Base-by-base conservation (phyloP, 2,888 invertebrate genomes). In the Dynastes grantii region DNA sequence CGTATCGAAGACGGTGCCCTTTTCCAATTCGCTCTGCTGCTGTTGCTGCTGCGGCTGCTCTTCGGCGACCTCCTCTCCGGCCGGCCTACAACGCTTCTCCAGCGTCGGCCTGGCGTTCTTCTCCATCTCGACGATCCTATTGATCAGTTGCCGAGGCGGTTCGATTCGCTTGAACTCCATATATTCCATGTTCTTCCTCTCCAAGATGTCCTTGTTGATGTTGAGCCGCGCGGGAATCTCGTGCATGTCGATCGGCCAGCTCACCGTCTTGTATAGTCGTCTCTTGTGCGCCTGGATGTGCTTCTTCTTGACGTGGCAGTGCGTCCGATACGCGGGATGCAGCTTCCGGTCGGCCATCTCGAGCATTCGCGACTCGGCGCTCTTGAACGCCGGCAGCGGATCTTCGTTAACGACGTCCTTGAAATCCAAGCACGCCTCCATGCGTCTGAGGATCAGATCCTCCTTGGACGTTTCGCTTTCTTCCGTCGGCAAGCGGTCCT, bases 251-350 rank as follows among this genome's bases (percentile, higher is more conserved):
- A 86, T 81, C 1, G 86, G 85, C 4, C 87, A 87, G 53, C 84
- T 85, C 27, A 84, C 73, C 5, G 81, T 83, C 76, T 85, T 83
- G 81, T 85, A 86, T 13, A 75, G 8, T 29, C 67, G 67, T 27
- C 49, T 67, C 55, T 76, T 78, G 32, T 68, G 49, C 3, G 65
- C 77, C 13, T 79, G 22, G 8, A 75, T 27, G 40, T 77, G 77
- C n/a, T 27, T 27, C 29, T 78, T 81, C 65, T 79, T 81, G 2
- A 78, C 16, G 27, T 32, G 58, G 32, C 76, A 29, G 32, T 82
- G 85, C 81, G 83, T 84, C 79, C 84, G 85, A 80, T 88, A 87
- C 4, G 85, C 78, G 0, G 88, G 88, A 81, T 88, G 88, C 8
- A 88, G 81, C 78, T 83, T 85, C 32, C 84, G 83, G n/a, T 87